These are phyloP conservation scores for Theonella swinhoei DNA, from an alignment of 37 sponge, comb jelly and placozoan genomes.

Conservation along the genomic window DNA sequence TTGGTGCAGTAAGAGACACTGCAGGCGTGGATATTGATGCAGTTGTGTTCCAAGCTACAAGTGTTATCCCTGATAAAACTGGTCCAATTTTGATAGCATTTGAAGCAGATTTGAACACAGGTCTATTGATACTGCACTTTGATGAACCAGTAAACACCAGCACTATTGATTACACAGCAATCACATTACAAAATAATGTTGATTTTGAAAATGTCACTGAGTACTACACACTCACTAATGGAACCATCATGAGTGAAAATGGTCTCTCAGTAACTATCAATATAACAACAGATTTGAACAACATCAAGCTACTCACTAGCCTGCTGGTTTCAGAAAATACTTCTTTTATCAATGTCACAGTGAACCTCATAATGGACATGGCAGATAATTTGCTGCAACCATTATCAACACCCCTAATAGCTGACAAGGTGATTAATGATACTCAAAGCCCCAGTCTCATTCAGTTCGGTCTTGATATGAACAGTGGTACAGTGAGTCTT, in stretches of 20 bases:
- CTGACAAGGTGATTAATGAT: slow-evolving; percentile 48
- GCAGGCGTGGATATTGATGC: slow-evolving; percentile 28
- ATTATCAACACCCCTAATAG: slow-evolving; percentile 47
- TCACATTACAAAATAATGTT: slow-evolving; percentile 61
- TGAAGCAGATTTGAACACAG: slow-evolving; percentile 64
- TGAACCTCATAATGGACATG: slow-evolving; percentile 64
- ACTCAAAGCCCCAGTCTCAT: slow-evolving; percentile 65
- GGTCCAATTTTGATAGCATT: slow-evolving; percentile 56
- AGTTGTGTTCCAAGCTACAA: slow-evolving; percentile 29
- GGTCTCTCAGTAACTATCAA: slow-evolving; percentile 65
- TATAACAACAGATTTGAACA: slow-evolving; percentile 73
- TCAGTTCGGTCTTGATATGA: slow-evolving; percentile 78
- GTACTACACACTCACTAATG: slow-evolving; percentile 65
- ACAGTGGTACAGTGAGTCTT: slow-evolving; percentile 56
- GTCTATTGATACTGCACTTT: slow-evolving; percentile 63
- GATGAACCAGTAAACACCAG: slow-evolving; percentile 81
- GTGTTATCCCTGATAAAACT: slow-evolving; percentile 60
- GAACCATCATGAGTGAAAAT: slow-evolving; percentile 44
- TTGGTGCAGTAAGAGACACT: slow-evolving; percentile 52
- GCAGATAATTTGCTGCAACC: slow-evolving; percentile 64
- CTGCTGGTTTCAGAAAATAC: slow-evolving; percentile 60
- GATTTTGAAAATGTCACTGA: slow-evolving; percentile 32
- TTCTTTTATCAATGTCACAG: slow-evolving; percentile 57
- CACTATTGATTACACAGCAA: slow-evolving; percentile 41
- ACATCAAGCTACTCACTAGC: slow-evolving; percentile 53